Conservation (phyloP, 1,140 invertebrate species). For the Adelges cooleyi region DNA sequence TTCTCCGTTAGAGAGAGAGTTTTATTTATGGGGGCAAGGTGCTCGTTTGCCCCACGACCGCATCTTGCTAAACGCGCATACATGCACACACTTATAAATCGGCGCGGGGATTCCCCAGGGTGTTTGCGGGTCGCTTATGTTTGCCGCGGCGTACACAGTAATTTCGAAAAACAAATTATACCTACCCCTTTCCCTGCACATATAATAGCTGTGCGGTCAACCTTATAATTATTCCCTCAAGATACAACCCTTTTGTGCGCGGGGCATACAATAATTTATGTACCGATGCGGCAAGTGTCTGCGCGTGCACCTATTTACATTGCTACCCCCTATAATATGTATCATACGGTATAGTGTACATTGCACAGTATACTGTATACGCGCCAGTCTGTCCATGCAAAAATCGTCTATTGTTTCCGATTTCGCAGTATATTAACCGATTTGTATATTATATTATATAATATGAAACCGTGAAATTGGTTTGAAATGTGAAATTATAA, state of each 20-base stretch:
- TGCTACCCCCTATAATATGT: too few relatives aligned
- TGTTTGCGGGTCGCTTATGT: constrained; percentile 1
- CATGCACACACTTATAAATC: background rate
- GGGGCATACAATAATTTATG: constrained; percentile 19
- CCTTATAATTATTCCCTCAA: constrained; percentile 28
- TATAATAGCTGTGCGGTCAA: constrained; percentile 28
- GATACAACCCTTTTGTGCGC: constrained; percentile 23
- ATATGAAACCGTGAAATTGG: too few relatives aligned
- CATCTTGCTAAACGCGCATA: too few relatives aligned
- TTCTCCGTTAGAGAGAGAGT: constrained; percentile 5
- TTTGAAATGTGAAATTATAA: too few relatives aligned
- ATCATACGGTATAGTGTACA: too few relatives aligned
- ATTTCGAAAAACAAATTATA: constrained; percentile 27
- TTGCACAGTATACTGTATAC: too few relatives aligned
- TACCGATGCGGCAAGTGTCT: constrained; percentile 16
- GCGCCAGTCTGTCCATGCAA: too few relatives aligned
- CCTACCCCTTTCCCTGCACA: background rate
- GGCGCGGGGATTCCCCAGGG: background rate
- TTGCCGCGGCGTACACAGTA: constrained; percentile 2
- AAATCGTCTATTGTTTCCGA: too few relatives aligned
- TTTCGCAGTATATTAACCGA: too few relatives aligned
- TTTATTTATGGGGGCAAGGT: constrained; percentile 3
- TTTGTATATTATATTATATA: too few relatives aligned
- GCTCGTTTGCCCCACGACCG: background rate
- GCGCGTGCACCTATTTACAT: background rate